phyloP scores from a whole-genome alignment of 2,888 invertebrate genomes.

The Sesia bembeciformis region DNA sequence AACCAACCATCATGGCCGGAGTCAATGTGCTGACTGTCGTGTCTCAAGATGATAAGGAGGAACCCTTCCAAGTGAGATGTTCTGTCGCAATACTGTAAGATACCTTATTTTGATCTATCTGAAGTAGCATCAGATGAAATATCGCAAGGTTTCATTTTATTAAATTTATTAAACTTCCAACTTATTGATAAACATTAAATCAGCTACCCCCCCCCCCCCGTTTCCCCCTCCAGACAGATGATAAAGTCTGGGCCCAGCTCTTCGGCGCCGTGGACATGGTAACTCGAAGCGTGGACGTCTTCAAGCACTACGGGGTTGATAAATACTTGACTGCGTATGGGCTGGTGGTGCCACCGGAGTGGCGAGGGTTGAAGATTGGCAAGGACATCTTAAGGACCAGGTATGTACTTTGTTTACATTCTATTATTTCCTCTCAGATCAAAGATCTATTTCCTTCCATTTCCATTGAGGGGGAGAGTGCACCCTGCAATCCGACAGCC shows the following conservation, averaged over 20 bases:
- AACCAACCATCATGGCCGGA: slow-evolving; percentile 34
- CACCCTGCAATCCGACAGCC: too few species aligned
- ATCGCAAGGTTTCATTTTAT: too few species aligned
- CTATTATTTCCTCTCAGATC: too few species aligned
- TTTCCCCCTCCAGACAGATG: slow-evolving; percentile 35
- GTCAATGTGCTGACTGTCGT: slow-evolving; percentile 55
- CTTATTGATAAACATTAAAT: too few species aligned
- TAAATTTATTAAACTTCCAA: too few species aligned
- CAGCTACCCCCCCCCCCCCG: too few species aligned
- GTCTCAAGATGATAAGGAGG: slow-evolving; percentile 44
- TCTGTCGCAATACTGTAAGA: not conserved
- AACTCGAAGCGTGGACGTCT: slow-evolving; percentile 45
- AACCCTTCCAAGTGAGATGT: slow-evolving; percentile 41
- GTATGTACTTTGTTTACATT: slow-evolving; percentile 15
- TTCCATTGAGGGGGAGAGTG: too few species aligned
- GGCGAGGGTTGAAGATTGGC: slow-evolving; percentile 58
- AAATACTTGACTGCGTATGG: slow-evolving; percentile 61
- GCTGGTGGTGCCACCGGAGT: slow-evolving; percentile 55
- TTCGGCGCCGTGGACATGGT: slow-evolving; percentile 64
- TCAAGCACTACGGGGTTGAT: slow-evolving; percentile 43
- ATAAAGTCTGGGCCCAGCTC: slow-evolving; percentile 50
- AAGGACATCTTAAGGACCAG: slow-evolving; percentile 53
- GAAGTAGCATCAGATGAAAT: too few species aligned
- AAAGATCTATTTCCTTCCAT: too few species aligned
- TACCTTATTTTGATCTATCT: not conserved